Base-by-base conservation (phyloP, 2,113 vertebrate species). In the Odontophorus gujanensis region DNA sequence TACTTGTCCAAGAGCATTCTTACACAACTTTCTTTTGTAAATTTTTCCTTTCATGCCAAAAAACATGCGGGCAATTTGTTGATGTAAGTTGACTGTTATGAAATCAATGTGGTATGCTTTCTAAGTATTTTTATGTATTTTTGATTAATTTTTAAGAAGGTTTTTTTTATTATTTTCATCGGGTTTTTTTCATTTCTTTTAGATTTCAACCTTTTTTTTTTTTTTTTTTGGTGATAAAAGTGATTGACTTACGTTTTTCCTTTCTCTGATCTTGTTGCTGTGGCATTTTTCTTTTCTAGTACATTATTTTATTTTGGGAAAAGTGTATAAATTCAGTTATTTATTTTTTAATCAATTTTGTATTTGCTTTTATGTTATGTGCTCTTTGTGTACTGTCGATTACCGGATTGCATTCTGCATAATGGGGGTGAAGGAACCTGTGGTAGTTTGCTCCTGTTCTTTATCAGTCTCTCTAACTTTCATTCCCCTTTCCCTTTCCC, bases 31-130 rank as follows among this genome's bases (percentile, higher is more conserved):
- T 99, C 98, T 99, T 99, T 99, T 99, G 98, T 99, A 99, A 98
- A 99, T 98, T 99, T 99, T 99, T 99, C 90, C 99, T 99, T 99
- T 99, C 99, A 99, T 99, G 99, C 99, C 99, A 99, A 99, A 98
- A 99, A 99, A 99, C 99, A 99, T 99, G 99, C 99, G 99, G 99
- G 99, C 99, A 99, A 99, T 99, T 99, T 99, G 98, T 99, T 99
- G 99, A 99, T 99, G 99, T 99, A 99, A 99, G 99, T 99, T 98
- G 98, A 99, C 97, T 97, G 97, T 96, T 98, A 98, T 17, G 71
- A 98, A 98, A 98, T 98, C 95, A 96, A 98, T 98, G 97, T 86
- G 98, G 97, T 99, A 99, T 99, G 98, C 98, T 98, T 98, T 97
- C 96, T 98, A 97, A 97, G 90, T 98, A 97, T 96, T 98, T 97